These are phyloP conservation scores for Mesocentrotus franciscanus DNA, from an alignment of 53 echinoderm and acorn worm genomes.

Conservation along the genomic window DNA sequence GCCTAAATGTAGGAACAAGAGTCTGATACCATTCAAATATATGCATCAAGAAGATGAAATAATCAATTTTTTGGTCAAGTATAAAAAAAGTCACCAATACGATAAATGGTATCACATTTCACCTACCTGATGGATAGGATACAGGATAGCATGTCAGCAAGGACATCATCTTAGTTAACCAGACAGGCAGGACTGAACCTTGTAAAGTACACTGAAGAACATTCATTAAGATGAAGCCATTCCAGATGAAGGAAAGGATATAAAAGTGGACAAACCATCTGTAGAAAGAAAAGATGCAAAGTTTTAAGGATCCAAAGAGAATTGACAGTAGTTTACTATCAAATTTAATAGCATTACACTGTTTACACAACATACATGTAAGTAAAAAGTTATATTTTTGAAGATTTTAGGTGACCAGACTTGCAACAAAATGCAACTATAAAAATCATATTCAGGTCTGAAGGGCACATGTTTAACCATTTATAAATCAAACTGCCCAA, in stretches of 20 bases:
- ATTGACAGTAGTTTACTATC: not conserved
- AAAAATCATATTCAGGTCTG: too few species aligned
- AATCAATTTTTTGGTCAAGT: too few species aligned
- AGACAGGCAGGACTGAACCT: constrained; percentile 70
- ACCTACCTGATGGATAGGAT: constrained; percentile 73
- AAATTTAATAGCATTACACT: not conserved
- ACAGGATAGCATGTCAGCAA: constrained; percentile 76
- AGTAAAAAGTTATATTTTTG: too few species aligned
- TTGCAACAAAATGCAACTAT: too few species aligned
- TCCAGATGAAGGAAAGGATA: constrained; percentile 80
- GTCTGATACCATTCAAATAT: too few species aligned
- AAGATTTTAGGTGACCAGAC: too few species aligned
- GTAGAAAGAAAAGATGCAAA: constrained; percentile 34
- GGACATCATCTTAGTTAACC: constrained; percentile 68
- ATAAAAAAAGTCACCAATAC: not conserved
- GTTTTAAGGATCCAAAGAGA: not conserved
- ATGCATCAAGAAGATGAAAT: too few species aligned
- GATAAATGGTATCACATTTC: not conserved
- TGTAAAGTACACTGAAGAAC: constrained; percentile 67
- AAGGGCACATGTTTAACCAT: too few species aligned
- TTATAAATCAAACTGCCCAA: too few species aligned
- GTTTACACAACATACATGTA: not conserved
- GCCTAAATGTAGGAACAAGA: too few species aligned
- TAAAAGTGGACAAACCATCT: constrained; percentile 94
- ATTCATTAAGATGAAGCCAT: constrained; percentile 73